Percentiles rank a stretch among this genome's conserved stretches.
Conservation (phyloP, 2,113 vertebrate genomes). For the Hippoglossus stenolepis region DNA sequence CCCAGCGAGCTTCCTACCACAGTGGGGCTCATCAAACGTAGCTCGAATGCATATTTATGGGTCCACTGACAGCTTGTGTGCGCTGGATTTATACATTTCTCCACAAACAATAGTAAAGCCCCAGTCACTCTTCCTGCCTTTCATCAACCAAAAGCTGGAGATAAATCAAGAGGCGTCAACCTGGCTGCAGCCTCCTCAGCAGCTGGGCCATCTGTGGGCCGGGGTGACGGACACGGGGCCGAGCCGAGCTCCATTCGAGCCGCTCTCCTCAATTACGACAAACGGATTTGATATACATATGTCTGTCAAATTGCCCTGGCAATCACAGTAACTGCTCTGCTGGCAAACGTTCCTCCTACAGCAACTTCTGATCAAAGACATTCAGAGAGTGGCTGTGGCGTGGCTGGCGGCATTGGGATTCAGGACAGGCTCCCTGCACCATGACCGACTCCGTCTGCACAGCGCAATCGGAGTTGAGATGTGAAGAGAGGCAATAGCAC, state of each 20-base stretch:
- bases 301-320: constrained; percentile 66
- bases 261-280: constrained; percentile 46
- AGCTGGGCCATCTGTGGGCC: constrained; percentile 51
- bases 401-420: constrained; percentile 70
- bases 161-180: constrained; percentile 58
- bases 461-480: constrained; percentile 65
- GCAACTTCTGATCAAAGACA: constrained; percentile 73
- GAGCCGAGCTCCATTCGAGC: constrained; percentile 20
- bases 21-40: constrained; percentile 70
- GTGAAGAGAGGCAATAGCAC: constrained; percentile 64
- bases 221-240: background rate
- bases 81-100: constrained; percentile 69
- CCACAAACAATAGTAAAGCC: constrained; percentile 74
- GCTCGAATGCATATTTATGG: constrained; percentile 76
- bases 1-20: constrained; percentile 66
- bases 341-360: constrained; percentile 54
- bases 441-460: constrained; percentile 62
- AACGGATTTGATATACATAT: constrained; percentile 61
- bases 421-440: constrained; percentile 59
- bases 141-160: constrained; percentile 59
- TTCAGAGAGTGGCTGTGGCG: constrained; percentile 60
- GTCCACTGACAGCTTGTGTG: constrained; percentile 56
- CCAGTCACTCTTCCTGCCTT: constrained; percentile 50
- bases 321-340: constrained; percentile 52
- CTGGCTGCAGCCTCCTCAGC: constrained; percentile 33